Percentiles rank a stretch among this genome's conserved stretches.
These are phyloP conservation scores for Epistrophella euchroma DNA, from an alignment of 2,888 invertebrate species.

Conservation along the genomic window DNA sequence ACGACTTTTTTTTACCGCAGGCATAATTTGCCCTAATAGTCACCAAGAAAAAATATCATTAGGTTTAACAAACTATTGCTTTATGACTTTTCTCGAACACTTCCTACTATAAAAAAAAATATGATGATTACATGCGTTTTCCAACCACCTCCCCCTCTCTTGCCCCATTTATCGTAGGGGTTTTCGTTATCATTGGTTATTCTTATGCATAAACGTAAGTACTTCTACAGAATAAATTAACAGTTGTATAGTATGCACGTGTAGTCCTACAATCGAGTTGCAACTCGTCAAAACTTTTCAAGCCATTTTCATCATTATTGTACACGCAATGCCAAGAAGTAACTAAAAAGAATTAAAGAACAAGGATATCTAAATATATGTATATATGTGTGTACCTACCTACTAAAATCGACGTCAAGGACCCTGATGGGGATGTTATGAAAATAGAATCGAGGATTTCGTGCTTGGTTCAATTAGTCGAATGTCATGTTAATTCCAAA, in stretches of 20 bases:
- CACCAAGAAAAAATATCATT: conserved; percentile 1
- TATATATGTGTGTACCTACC: no score
- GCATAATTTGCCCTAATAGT: background rate
- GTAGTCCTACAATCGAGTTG: conserved; percentile 45
- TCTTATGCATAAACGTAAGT: conserved; percentile 32
- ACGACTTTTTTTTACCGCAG: background rate
- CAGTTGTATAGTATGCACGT: conserved; percentile 43
- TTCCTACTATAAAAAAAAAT: no score
- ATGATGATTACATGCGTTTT: conserved; percentile 48
- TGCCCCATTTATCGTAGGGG: background rate
- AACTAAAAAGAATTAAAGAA: background rate
- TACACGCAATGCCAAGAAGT: conserved; percentile 41
- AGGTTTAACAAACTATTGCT: background rate
- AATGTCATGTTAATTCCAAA: conserved; percentile 68
- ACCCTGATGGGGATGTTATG: conserved; percentile 15
- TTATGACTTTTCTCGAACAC: conserved; percentile 6
- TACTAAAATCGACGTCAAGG: conserved; percentile 9
- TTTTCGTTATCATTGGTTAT: conserved; percentile 27
- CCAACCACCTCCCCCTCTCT: background rate
- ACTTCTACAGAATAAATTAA: conserved; percentile 31
- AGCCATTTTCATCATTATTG: background rate
- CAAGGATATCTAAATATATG: background rate
- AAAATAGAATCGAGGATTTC: conserved; percentile 45
- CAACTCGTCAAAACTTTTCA: conserved; percentile 28
- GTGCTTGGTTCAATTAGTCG: conserved; percentile 69